Evolutionary conservation across 2,797 vertebrate genomes (phyloP), one percentile per base, ranked within the genome.

Genomic region (Myotis vivesi): DNA sequence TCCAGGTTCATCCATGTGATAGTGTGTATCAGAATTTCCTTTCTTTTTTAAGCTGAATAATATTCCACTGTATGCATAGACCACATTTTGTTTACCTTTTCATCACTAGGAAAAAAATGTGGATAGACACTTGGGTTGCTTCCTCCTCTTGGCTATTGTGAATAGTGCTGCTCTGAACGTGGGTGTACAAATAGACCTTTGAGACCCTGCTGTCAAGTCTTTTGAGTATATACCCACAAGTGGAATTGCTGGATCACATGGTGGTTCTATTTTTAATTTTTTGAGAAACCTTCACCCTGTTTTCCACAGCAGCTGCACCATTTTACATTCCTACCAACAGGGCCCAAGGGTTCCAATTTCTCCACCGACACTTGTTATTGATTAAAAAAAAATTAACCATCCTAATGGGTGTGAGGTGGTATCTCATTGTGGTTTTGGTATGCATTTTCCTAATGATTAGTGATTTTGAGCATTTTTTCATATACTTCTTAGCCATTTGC

Each of bases 371-470:
- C 0, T 36, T 51, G 20, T 12, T 72, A n/a, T 33, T 53, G 12
- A 30, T 33, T 64, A 30, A 30, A 62, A 62, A 30, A 30, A 7
- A 46, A 46, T 33, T 82, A 66, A 46, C 55, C 30, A 20, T 1
- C 9, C 44, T 46, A 6, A 3, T 15, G 30, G 5, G n/a, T 46
- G 0, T 15, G 71, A 41, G 20, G 1, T 16, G 49, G 38, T 4
- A 30, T 25, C 55, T 81, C 30, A 2, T 4, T 15, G 51, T 36
- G 36, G 30, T 30, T 75, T 49, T 8, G 44, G 53, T 19, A 8
- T 33, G 25, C 25, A 7, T 41, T 57, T 59, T 20, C 15, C 68
- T 66, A 6, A 20, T 7, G 51, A 41, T n/a, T n/a, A 62, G 25
- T 38, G 41, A 92, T 46, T 38, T 11, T 16, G 46, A 75, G 11